Evolutionary conservation across 2,113 vertebrate species (phyloP), one percentile per base, ranked within the genome.

Genomic region (Corythoichthys haematopterus): DNA sequence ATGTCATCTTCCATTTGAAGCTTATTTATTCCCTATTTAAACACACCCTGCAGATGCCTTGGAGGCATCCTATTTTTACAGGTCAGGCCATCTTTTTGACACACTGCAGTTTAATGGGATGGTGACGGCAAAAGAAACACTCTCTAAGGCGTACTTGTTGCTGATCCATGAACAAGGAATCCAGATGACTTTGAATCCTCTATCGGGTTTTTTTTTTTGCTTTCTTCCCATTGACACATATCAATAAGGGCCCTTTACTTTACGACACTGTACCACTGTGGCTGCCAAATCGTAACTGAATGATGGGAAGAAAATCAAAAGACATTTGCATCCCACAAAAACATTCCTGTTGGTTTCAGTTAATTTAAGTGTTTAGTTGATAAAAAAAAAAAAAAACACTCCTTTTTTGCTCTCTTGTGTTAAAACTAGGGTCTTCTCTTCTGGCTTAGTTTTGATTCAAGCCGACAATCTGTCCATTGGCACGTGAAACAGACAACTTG

Each of bases 401-500:
- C 55, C 45, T 38, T 66, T 52, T 76, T 52, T 9, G 70, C 71
- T 76, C 74, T 72, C 77, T 13, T 14, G 47, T 74, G 80, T 80
- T 68, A 78, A 64, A 66, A 64, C 35, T 4, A 71, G 81, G 72
- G 84, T 76, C 76, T 70, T 76, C 83, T 85, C 80, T 74, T 78
- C 75, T 80, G 74, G 75, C 69, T 63, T 64, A 67, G 67, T 78
- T 55, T 57, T 48, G 80, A 77, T 77, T 83, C 78, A 80, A 85
- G 87, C 78, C 63, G 3, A 70, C 86, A 69, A 77, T 79, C 84
- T 87, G 86, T 76, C 86, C 80, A 79, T 66, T 77, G 75, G 72
- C 70, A 84, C 71, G 74, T 82, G 75, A 83, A 82, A 80, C 66
- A 43, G 65, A 70, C 77, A 67, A 65, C 72, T 66, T 68, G 76